A percentile compares a stretch with the other conserved stretches of the same genome.
Evolutionary conservation across 92 coral and sea anemone species (phyloP).

Genomic region (Nematostella vectensis): DNA sequence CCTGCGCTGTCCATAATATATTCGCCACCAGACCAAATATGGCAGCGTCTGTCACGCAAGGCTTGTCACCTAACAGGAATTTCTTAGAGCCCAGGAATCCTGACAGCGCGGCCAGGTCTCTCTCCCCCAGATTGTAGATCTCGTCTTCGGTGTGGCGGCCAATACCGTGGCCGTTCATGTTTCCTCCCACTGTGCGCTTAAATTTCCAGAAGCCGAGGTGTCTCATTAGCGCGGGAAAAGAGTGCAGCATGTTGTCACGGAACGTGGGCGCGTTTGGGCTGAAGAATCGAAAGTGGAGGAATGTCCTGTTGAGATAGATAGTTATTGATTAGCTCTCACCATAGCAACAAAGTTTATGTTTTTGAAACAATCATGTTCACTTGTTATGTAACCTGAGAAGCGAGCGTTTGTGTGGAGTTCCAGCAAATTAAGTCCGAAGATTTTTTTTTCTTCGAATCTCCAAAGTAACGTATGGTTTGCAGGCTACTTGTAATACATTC

Average conservation of each 20-base stretch:
- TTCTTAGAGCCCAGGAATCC: constrained; percentile 49
- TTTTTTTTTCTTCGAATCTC: no score
- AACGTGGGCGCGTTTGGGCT: constrained; percentile 8
- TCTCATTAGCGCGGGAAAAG: constrained; percentile 27
- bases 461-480: no score
- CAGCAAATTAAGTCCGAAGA: no score
- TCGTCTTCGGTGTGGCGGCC: constrained; percentile 67
- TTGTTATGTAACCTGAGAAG: no score
- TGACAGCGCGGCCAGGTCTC: constrained; percentile 53
- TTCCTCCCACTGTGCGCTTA: constrained; percentile 10
- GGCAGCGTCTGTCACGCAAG: constrained; percentile 53
- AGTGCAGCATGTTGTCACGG: constrained; percentile 16
- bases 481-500: no score
- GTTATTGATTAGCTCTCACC: no score
- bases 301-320: constrained; percentile 32
- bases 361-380: no score
- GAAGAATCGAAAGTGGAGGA: constrained; percentile 25
- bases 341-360: not conserved
- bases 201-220: constrained; percentile 18
- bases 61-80: constrained; percentile 53
- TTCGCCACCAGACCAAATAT: constrained; percentile 56
- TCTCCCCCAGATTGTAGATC: constrained; percentile 58
- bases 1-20: constrained; percentile 35
- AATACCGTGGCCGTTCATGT: constrained; percentile 58
- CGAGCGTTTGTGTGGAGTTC: no score